phyloP scores from a whole-genome alignment of 2,888 invertebrate genomes.

The Ectobius pallidus region DNA sequence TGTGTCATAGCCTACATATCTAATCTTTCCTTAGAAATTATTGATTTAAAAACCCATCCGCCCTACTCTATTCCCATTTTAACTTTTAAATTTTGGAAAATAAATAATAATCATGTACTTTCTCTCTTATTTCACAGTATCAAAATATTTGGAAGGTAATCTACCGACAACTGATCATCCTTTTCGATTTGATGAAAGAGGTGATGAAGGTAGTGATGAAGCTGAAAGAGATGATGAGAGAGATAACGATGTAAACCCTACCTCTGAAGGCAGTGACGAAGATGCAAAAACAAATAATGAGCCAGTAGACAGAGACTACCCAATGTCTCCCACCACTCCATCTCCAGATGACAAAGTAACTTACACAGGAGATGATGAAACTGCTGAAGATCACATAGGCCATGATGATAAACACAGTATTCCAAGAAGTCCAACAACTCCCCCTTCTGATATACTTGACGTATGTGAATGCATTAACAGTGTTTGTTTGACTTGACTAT shows the following conservation, averaged over 20 bases:
- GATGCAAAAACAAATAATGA: background rate
- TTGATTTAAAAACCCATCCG: too few relatives aligned
- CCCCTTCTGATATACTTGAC: constrained; percentile 58
- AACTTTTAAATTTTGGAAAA: too few relatives aligned
- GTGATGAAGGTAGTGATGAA: constrained; percentile 20
- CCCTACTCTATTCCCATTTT: too few relatives aligned
- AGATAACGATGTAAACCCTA: constrained; percentile 38
- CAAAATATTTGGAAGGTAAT: constrained; percentile 47
- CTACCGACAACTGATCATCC: too few relatives aligned
- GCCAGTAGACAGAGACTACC: constrained; percentile 6
- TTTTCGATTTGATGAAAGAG: background rate
- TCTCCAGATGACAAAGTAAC: constrained; percentile 44
- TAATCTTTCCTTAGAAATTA: too few relatives aligned
- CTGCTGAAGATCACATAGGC: constrained; percentile 57
- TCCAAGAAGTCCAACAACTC: constrained; percentile 47
- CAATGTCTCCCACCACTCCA: constrained; percentile 15
- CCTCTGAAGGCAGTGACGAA: constrained; percentile 25
- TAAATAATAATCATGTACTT: too few relatives aligned
- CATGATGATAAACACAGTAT: constrained; percentile 51
- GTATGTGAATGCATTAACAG: constrained; percentile 72
- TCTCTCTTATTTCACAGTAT: too few relatives aligned
- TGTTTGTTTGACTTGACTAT: too few relatives aligned
- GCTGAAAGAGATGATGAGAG: constrained; percentile 38
- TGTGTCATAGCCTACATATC: too few relatives aligned
- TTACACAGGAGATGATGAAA: constrained; percentile 58